Conservation (phyloP, 2,888 invertebrate genomes). For the Lasioglossum pauxillum region DNA sequence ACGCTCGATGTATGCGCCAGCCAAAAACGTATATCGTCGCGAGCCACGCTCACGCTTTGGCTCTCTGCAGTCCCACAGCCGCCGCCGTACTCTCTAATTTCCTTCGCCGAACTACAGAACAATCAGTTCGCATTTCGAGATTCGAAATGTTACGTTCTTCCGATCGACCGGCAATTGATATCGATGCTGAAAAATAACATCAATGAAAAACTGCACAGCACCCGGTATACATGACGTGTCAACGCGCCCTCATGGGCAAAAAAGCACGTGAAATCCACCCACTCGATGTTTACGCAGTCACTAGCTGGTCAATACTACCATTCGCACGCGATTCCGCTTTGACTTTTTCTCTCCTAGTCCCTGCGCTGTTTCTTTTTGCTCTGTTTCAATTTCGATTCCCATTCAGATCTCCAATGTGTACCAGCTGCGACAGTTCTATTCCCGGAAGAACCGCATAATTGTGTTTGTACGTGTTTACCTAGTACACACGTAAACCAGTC, state of each 20-base stretch:
- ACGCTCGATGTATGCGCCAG: constrained; percentile 19
- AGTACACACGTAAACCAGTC: not conserved
- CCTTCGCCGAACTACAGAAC: not conserved
- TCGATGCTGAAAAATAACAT: constrained; percentile 37
- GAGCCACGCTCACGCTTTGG: not conserved
- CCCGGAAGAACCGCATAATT: not conserved
- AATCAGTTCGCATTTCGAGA: not conserved
- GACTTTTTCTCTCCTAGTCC: not conserved
- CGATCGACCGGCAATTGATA: constrained; percentile 39
- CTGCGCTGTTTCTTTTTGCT: constrained; percentile 2
- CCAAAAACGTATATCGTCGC: constrained; percentile 8
- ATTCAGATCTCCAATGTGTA: not conserved
- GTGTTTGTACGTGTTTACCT: not conserved
- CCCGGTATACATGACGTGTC: constrained; percentile 33
- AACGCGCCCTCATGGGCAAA: constrained; percentile 30
- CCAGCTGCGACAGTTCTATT: not conserved
- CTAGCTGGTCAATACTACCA: constrained; percentile 42
- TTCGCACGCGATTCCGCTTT: constrained; percentile 32
- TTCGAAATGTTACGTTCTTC: not conserved
- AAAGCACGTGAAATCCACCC: constrained; percentile 36
- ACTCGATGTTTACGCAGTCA: constrained; percentile 42
- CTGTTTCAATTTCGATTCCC: not conserved
- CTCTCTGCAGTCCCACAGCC: not conserved
- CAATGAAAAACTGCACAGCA: not conserved
- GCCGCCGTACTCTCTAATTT: not conserved